These are phyloP conservation scores for Iselma pallidipennis DNA, from an alignment of 2,888 invertebrate genomes.

Conservation along the genomic window DNA sequence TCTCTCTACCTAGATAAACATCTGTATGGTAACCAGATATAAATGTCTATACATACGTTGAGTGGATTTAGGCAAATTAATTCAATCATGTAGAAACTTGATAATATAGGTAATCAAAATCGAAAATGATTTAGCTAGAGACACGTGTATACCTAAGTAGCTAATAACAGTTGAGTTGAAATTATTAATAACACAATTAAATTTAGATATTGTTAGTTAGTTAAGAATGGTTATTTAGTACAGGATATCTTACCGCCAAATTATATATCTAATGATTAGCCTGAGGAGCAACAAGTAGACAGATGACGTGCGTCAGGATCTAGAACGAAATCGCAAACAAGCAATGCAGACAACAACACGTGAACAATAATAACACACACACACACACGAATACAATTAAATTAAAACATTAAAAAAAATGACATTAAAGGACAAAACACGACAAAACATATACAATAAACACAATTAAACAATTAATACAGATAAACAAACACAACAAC, in stretches of 20 bases:
- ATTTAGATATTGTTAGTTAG: no score
- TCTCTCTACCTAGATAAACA: conserved; percentile 1
- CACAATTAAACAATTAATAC: neutral
- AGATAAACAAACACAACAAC: neutral
- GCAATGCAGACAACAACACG: neutral
- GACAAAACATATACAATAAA: neutral
- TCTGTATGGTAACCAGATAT: neutral
- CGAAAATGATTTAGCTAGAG: no score
- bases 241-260: neutral
- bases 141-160: no score
- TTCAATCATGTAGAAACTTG: neutral
- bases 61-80: neutral
- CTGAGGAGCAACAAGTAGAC: neutral
- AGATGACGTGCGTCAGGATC: neutral
- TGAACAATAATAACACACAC: neutral
- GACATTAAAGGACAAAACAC: neutral
- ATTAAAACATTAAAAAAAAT: neutral
- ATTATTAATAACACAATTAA: no score
- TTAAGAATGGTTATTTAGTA: neutral
- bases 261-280: neutral
- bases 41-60: no score
- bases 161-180: no score
- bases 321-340: neutral
- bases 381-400: neutral
- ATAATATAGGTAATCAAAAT: no score